Base-by-base conservation (phyloP, 2,888 invertebrate species). In the Watsonalla binaria region DNA sequence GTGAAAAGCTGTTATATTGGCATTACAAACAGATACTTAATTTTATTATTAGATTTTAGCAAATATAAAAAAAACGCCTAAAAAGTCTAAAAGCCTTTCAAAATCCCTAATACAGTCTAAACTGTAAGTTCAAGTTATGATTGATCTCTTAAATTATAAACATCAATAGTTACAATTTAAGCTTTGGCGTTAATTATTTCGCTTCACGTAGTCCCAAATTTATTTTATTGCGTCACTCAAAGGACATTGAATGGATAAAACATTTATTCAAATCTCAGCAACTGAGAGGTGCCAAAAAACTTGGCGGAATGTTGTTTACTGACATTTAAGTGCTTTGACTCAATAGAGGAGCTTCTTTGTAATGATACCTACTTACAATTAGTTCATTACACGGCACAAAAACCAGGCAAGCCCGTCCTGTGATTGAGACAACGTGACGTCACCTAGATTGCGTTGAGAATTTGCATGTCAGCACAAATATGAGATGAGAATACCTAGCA, bases 281-380 rank as follows among this genome's bases (percentile, higher is more conserved):
- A 68, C 56, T 57, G 61, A 63, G 67, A 67, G 71, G 73, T 76
- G 80, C 79, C 78, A 82, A 84, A 83, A 82, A 79, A 74, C 78
- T 72, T 73, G 62, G 68, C 57, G 80, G 84, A 84, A 84, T 86
- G 80, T 75, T 79, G 80, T 83, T 82, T 80, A 74, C 63, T 49
- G 49, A 51, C 51, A 53, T 53, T 47, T 53, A 53, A 24, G 34
- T 48, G 35, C 48, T 48, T 48, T 49, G 49, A 37, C 15, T 49
- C 37, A 37, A 42, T 11, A 48, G 13, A 15, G 14, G 15, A 39
- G 49, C 49, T 11, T 13, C 49, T 37, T 49, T 37, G 7, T 37
- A 14, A 46, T 46, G 2, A 42, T 42, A 42, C 42, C 11, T 46
- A 46, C 15, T 6, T 46, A 48, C 14, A 37, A 48, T 48, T n/a